A percentile compares a stretch with the other conserved stretches of the same genome.
Conservation (phyloP, 2,888 invertebrate genomes). For the Galerucella nymphaeae region DNA sequence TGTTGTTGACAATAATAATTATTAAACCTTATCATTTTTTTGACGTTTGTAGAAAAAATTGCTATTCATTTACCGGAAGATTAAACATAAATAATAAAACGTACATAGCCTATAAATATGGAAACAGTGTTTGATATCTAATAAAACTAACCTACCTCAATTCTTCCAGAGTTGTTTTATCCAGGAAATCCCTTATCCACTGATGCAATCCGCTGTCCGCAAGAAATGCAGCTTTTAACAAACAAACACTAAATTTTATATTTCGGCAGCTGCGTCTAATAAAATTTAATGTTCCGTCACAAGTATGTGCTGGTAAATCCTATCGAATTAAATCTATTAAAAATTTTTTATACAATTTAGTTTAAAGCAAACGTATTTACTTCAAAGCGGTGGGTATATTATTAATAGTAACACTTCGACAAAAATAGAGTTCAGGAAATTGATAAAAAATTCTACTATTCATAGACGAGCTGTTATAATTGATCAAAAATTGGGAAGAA, state of each 20-base stretch:
- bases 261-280: slow-evolving; percentile 1
- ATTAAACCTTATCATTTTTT: too few relatives aligned
- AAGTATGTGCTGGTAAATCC: slow-evolving; percentile 5
- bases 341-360: neutral
- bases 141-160: slow-evolving; percentile 36
- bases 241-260: slow-evolving; percentile 5
- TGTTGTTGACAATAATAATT: too few relatives aligned
- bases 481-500: too few relatives aligned
- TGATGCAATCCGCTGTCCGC: neutral
- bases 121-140: neutral
- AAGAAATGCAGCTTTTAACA: neutral
- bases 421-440: neutral
- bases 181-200: neutral
- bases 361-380: neutral
- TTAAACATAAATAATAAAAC: too few relatives aligned
- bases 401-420: neutral
- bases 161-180: slow-evolving; percentile 13
- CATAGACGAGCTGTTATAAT: too few relatives aligned
- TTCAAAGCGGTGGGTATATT: slow-evolving; percentile 4
- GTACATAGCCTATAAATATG: too few relatives aligned
- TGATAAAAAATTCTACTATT: neutral
- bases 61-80: too few relatives aligned
- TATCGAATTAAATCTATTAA: neutral
- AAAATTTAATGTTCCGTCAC: neutral
- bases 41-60: too few relatives aligned